Evolutionary conservation across 2,113 vertebrate species (phyloP), one percentile per base, ranked within the genome.

Genomic region (zebrafish (Danio rerio)): DNA sequence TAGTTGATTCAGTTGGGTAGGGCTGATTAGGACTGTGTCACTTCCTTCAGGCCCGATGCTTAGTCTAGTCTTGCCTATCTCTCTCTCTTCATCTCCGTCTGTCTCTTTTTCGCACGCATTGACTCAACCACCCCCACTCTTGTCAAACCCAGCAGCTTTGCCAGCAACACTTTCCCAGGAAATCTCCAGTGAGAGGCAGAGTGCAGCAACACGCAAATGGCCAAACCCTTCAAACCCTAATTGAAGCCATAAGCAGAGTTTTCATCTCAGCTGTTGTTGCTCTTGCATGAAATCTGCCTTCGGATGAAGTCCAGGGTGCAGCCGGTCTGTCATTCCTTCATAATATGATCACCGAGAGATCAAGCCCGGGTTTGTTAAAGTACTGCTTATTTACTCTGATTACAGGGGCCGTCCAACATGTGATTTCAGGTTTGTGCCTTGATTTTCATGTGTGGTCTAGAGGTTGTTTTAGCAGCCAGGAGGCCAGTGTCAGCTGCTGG

Each of bases 211-310:
- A 43, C 10, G 20, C 81, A 58, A 68, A 75, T 58, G 49, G 55
- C 81, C 56, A 62, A 82, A 75, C 72, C 61, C 72, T 76, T 75
- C 72, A 71, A 52, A 52, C 69, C 47, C 69, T 78, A 70, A 83
- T 83, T 65, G 62, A 83, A 69, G 75, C 49, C 82, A 83, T 55
- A 78, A 61, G 70, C 68, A 79, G 68, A 71, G 49, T 80, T 83
- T 83, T 47, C 71, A 31, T 58, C 50, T 80, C 68, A 13, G 9
- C 68, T 63, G 75, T 77, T 50, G 58, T 53, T 65, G 55, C 47
- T 61, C 56, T 76, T 55, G 72, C 20, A 59, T 78, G 49, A 31
- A 78, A 63, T 42, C 11, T 69, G 58, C 68, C 40, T 47, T 40
- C 47, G 50, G 49, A 52, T 62, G 58, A 66, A 59, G 52, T 50